Evolutionary conservation across 2,797 vertebrate genomes (phyloP), one percentile per base, ranked within the genome.

Genomic region (Rhinogobio ventralis): DNA sequence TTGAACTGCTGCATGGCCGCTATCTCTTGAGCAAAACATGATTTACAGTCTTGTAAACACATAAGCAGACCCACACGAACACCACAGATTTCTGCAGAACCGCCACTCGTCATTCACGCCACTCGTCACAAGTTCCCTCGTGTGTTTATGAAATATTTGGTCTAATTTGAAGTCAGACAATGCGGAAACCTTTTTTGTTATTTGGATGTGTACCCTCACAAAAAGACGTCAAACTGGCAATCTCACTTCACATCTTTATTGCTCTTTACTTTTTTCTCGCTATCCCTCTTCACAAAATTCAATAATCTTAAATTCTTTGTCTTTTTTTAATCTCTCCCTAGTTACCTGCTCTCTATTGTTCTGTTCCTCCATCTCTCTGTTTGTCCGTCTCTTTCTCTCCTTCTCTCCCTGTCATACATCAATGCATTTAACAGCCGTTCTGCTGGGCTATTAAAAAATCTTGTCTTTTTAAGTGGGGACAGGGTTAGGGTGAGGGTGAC

Each of bases 401-500:
- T 82, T 71, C 33, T 76, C 68, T 79, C 71, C 67, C 69, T 73
- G 79, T 51, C 77, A 81, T 73, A 86, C 80, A 81, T 75, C 83
- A 88, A 88, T 89, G 89, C 87, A 45, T 90, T 92, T 90, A 82
- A 87, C 89, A 90, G 89, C 74, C 88, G 42, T 81, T 89, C 86
- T 86, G 71, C 76, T 78, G 78, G 69, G 60, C 88, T 87, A 87
- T 89, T 90, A 84, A 89, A 87, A 88, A 66, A 84, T 86, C 89
- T 86, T 87, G 79, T 66, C 87, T 89, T 88, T 91, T 89, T 88
- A 91, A 92, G 90, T 89, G 86, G 75, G 79, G 87, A 86, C 76
- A 86, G 84, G 87, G 86, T 81, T 82, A 86, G 78, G 55, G 82
- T 73, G 83, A 86, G 87, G 82, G 86, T 87, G 83, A 83, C 69